Percentiles rank a stretch among this genome's conserved stretches.
Evolutionary conservation across 1,140 invertebrate species (phyloP).

Genomic region (Drosophila gunungcola): DNA sequence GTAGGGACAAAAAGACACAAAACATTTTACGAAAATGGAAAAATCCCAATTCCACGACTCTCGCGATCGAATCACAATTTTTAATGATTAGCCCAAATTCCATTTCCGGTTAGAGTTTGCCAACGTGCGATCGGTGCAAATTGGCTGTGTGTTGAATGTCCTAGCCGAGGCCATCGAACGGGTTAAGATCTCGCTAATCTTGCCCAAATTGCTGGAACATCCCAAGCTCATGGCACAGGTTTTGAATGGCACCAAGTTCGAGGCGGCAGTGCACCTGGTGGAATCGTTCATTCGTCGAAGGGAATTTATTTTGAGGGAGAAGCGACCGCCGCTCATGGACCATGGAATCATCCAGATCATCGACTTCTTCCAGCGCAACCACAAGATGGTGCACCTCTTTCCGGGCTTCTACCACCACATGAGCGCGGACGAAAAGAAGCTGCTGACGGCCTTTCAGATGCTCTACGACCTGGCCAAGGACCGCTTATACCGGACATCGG

Average conservation of each 20-base stretch:
- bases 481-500: slow-evolving; percentile 34
- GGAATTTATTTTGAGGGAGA: slow-evolving; percentile 37
- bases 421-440: slow-evolving; percentile 4
- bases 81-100: too few species aligned
- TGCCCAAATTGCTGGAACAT: slow-evolving; percentile 48
- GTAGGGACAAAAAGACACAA: too few species aligned
- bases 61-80: too few species aligned
- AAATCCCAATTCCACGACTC: too few species aligned
- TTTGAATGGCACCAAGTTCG: slow-evolving; percentile 32
- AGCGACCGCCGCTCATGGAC: slow-evolving; percentile 48
- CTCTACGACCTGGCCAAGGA: slow-evolving; percentile 33
- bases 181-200: slow-evolving; percentile 61
- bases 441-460: slow-evolving; percentile 42
- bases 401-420: slow-evolving; percentile 18
- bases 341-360: slow-evolving; percentile 62
- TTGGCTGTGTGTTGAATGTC: slow-evolving; percentile 31
- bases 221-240: background rate
- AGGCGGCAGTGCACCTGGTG: slow-evolving; percentile 28
- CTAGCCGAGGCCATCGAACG: slow-evolving; percentile 45
- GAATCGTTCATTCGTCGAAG: slow-evolving; percentile 46
- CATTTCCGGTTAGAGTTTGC: slow-evolving; percentile 38
- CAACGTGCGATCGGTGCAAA: slow-evolving; percentile 21
- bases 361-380: slow-evolving; percentile 59
- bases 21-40: too few species aligned
- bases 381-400: slow-evolving; percentile 29